A percentile compares a stretch with the other conserved stretches of the same genome.
Evolutionary conservation across 2,113 vertebrate species (phyloP).

Genomic region (Benitochromis conjunctus): DNA sequence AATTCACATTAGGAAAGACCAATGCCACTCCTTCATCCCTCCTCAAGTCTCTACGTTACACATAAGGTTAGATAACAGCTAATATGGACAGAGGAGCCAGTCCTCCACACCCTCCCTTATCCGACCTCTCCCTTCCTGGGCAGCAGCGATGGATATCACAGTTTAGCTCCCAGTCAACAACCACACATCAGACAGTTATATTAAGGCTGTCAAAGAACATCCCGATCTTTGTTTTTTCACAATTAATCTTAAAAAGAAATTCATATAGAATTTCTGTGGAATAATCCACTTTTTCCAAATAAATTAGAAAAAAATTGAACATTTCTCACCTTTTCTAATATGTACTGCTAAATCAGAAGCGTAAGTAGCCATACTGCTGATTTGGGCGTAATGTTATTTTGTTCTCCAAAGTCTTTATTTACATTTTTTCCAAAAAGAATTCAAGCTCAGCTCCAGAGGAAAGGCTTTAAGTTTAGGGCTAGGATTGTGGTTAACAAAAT

Average conservation of each 20-base stretch:
- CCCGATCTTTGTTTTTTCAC: not conserved
- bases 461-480: not conserved
- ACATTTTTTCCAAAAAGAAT: not conserved
- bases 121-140: slow-evolving; percentile 58
- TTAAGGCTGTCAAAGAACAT: not conserved
- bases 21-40: not conserved
- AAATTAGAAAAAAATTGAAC: not conserved
- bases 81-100: slow-evolving; percentile 8
- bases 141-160: slow-evolving; percentile 54
- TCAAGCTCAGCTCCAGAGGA: not conserved
- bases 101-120: slow-evolving; percentile 20
- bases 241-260: not conserved
- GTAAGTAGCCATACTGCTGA: not conserved
- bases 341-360: not conserved
- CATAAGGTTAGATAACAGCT: slow-evolving; percentile 21
- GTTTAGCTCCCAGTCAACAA: slow-evolving; percentile 11
- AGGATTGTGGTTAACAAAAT: not conserved
- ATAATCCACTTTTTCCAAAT: not conserved
- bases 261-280: not conserved
- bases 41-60: not conserved
- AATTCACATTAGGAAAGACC: not conserved
- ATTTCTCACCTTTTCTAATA: not conserved
- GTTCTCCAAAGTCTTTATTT: not conserved
- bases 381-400: not conserved
- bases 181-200: not conserved